These are phyloP conservation scores for Malacoraja senta DNA, from an alignment of 2,797 vertebrate species.

Conservation along the genomic window DNA sequence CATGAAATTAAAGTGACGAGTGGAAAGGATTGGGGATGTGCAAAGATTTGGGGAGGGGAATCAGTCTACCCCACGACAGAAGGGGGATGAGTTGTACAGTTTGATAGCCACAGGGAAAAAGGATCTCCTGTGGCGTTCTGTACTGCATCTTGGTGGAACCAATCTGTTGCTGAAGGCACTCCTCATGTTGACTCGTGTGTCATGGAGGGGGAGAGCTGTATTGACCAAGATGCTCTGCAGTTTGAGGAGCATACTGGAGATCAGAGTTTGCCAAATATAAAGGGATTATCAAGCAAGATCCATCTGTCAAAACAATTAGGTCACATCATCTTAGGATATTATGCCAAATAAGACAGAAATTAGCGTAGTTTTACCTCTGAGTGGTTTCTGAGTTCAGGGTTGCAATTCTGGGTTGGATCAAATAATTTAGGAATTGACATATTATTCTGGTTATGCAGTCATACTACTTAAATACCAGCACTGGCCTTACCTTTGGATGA, in stretches of 20 bases:
- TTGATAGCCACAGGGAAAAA: no score
- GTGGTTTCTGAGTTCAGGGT: background rate
- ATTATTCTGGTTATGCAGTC: background rate
- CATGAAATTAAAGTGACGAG: no score
- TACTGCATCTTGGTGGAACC: no score
- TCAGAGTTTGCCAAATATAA: background rate
- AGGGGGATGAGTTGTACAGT: no score
- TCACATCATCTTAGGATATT: background rate
- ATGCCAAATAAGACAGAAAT: background rate
- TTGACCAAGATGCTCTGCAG: no score
- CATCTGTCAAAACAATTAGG: background rate
- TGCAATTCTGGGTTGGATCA: background rate
- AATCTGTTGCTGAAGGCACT: no score
- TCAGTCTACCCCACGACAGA: no score
- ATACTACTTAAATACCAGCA: background rate
- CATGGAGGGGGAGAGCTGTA: no score
- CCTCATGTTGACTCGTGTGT: no score
- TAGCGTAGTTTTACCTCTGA: background rate
- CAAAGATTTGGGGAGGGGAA: no score
- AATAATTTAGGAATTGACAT: background rate
- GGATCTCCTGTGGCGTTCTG: no score
- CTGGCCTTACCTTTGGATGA: background rate
- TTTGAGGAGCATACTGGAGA: background rate
- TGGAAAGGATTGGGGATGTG: no score
- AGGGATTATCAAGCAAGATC: background rate